Conservation (phyloP, 2,888 invertebrate genomes). For the Cryptus armator region DNA sequence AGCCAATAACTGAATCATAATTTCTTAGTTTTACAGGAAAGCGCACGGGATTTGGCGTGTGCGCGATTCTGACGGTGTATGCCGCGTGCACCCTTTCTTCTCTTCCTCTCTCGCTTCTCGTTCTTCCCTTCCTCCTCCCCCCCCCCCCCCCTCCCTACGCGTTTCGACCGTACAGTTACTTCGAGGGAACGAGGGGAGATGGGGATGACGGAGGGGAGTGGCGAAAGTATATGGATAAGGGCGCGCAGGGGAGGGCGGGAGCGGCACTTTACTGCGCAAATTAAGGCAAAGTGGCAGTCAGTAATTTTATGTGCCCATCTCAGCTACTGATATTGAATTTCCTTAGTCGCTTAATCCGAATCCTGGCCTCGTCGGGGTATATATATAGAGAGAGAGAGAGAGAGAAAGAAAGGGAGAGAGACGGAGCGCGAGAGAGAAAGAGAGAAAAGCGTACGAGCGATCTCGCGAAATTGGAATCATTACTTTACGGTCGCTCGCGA, state of each 20-base stretch:
- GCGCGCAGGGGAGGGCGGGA: conserved; percentile 51
- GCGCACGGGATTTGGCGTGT: conserved; percentile 45
- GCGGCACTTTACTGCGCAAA: conserved; percentile 83
- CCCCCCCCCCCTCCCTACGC: background rate
- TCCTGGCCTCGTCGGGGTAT: conserved; percentile 73
- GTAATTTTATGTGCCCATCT: conserved; percentile 85
- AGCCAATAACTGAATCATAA: conserved; percentile 68
- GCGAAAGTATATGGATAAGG: conserved; percentile 43
- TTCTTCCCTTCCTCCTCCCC: background rate
- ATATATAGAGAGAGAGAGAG: conserved; percentile 4
- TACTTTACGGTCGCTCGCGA: conserved; percentile 82
- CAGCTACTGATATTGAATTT: conserved; percentile 85
- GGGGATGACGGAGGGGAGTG: conserved; percentile 41
- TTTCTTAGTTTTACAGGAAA: conserved; percentile 65
- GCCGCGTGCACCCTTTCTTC: conserved; percentile 25
- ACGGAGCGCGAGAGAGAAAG: conserved; percentile 21
- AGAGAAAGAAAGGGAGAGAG: conserved; percentile 40
- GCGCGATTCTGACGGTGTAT: conserved; percentile 41
- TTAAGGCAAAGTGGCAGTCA: conserved; percentile 85
- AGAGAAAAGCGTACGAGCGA: conserved; percentile 72
- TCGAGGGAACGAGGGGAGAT: conserved; percentile 36
- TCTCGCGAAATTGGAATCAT: conserved; percentile 84
- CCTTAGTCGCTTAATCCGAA: conserved; percentile 84
- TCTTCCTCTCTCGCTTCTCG: background rate
- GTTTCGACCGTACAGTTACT: conserved; percentile 24